phyloP scores from a whole-genome alignment of 1,140 invertebrate genomes.

The Gonatopus flavifemur region DNA sequence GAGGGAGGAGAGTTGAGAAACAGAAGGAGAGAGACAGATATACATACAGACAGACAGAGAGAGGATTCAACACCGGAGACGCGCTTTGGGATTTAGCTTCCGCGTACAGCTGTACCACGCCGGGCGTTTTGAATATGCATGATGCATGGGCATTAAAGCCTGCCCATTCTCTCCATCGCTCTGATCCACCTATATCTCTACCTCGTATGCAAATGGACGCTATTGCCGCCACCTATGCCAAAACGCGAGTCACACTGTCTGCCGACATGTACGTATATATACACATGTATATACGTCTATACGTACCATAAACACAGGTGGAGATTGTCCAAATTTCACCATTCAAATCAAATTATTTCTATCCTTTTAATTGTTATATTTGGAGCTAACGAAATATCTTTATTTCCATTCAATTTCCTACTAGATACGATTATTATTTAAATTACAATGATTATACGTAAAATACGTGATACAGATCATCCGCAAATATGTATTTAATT shows the following conservation, averaged over 20 bases:
- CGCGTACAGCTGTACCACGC: constrained; percentile 52
- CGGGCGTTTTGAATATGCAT: constrained; percentile 57
- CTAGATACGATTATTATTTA: no score
- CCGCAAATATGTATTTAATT: no score
- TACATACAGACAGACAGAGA: constrained; percentile 14
- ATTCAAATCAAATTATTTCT: no score
- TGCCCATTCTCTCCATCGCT: constrained; percentile 25
- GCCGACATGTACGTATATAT: constrained; percentile 35
- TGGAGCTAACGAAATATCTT: no score
- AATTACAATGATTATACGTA: no score
- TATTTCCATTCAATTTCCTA: no score
- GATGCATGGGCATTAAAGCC: constrained; percentile 59
- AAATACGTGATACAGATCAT: no score
- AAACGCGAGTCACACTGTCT: constrained; percentile 41
- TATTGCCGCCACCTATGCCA: constrained; percentile 16
- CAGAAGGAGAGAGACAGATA: not conserved
- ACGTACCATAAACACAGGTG: no score
- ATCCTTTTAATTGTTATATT: no score
- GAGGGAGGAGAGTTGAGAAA: constrained; percentile 4
- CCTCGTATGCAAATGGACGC: constrained; percentile 53
- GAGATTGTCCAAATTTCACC: no score
- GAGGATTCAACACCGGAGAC: constrained; percentile 22
- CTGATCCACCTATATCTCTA: constrained; percentile 24
- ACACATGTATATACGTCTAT: no score
- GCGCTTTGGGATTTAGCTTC: constrained; percentile 55